phyloP scores from a whole-genome alignment of 2,113 vertebrate genomes.

The Suncus etruscus region DNA sequence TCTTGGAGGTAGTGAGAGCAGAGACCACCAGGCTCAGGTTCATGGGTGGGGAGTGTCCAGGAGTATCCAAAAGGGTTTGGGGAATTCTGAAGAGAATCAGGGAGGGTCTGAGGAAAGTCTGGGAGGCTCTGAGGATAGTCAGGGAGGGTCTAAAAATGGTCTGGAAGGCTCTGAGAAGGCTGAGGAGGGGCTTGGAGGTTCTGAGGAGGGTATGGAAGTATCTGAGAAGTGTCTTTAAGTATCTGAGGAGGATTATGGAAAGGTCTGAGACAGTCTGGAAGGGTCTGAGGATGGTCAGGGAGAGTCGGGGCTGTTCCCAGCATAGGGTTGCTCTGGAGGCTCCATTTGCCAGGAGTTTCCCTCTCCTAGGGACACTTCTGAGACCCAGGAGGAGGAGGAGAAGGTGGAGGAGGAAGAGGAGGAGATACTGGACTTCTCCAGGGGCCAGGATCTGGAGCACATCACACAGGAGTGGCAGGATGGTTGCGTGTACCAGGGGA shows the following conservation, averaged over 20 bases:
- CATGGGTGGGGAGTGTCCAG: no score
- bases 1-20: no score
- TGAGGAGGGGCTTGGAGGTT: neutral
- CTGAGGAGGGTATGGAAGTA: neutral
- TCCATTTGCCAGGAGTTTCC: neutral
- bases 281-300: neutral
- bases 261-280: neutral
- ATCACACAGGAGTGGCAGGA: slow-evolving; percentile 86
- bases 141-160: neutral
- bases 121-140: neutral
- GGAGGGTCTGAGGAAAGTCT: neutral
- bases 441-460: neutral
- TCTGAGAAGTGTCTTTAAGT: no score
- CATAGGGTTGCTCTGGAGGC: no score
- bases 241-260: neutral
- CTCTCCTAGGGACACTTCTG: neutral
- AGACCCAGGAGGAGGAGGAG: neutral
- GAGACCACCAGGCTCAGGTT: no score
- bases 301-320: neutral
- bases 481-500: slow-evolving; percentile 89
- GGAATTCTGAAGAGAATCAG: no score
- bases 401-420: neutral
- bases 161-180: neutral
- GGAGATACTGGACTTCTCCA: slow-evolving; percentile 60
- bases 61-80: no score